Conservation (phyloP, 1,140 invertebrate species). For the Drosophila repleta region DNA sequence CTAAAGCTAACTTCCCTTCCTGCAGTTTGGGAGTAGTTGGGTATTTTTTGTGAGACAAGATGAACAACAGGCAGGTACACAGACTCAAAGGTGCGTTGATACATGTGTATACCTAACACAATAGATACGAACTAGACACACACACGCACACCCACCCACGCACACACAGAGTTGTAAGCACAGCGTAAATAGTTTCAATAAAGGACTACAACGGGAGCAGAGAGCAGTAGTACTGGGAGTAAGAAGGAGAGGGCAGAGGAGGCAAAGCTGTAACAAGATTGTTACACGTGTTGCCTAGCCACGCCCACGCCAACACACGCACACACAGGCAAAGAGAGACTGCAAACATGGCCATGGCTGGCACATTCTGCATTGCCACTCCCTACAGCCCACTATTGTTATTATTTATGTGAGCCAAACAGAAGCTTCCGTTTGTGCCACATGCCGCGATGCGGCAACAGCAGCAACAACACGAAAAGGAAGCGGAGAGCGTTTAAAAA, state of each 20-base stretch:
- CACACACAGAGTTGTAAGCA: slow-evolving; percentile 37
- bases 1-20: slow-evolving; percentile 39
- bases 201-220: slow-evolving; percentile 33
- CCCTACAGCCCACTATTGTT: slow-evolving; percentile 55
- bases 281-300: slow-evolving; percentile 70
- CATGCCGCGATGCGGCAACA: slow-evolving; percentile 57
- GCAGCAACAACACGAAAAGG: slow-evolving; percentile 41
- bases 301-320: slow-evolving; percentile 43
- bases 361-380: slow-evolving; percentile 15
- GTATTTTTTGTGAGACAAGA: slow-evolving; percentile 65
- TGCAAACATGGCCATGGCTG: neutral
- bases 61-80: slow-evolving; percentile 54
- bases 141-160: slow-evolving; percentile 26
- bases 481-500: slow-evolving; percentile 75
- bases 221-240: neutral
- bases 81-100: slow-evolving; percentile 53
- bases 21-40: slow-evolving; percentile 7
- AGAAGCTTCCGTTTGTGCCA: slow-evolving; percentile 80
- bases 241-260: neutral
- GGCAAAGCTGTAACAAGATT: slow-evolving; percentile 44
- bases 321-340: slow-evolving; percentile 4
- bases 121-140: slow-evolving; percentile 30
- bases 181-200: slow-evolving; percentile 74
- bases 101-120: slow-evolving; percentile 33
- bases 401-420: slow-evolving; percentile 82